Percentiles rank a stretch among this genome's conserved stretches.
Conservation (phyloP, 2,888 invertebrate species). For the Acrobasis consociella region DNA sequence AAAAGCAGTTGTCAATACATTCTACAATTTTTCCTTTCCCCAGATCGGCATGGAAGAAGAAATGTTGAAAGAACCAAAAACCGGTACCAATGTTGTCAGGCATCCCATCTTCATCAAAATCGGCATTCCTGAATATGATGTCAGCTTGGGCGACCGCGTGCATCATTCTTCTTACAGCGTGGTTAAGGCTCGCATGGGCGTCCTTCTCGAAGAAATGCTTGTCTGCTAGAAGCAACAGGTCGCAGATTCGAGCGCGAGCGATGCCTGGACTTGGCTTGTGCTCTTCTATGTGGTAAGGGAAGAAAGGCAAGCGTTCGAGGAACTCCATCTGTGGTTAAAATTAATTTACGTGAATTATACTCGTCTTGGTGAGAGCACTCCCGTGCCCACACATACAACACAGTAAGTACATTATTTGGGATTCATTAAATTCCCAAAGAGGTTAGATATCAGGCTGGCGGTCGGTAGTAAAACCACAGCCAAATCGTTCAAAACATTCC, state of each 20-base stretch:
- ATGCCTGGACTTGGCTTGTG: slow-evolving; percentile 46
- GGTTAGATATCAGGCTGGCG: too few relatives aligned
- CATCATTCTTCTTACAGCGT: slow-evolving; percentile 70
- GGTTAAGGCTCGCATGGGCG: slow-evolving; percentile 68
- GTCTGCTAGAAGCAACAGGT: slow-evolving; percentile 75
- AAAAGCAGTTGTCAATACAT: too few relatives aligned
- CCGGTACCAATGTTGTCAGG: slow-evolving; percentile 78
- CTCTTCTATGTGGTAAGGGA: slow-evolving; percentile 58
- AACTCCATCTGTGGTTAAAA: slow-evolving; percentile 30
- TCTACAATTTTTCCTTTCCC: too few relatives aligned
- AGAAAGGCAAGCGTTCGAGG: slow-evolving; percentile 42
- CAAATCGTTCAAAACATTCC: too few relatives aligned
- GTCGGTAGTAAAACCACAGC: too few relatives aligned
- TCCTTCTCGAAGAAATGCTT: slow-evolving; percentile 71
- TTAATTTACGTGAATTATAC: not conserved
- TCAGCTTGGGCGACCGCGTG: slow-evolving; percentile 79
- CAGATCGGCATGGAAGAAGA: too few relatives aligned
- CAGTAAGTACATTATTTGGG: too few relatives aligned
- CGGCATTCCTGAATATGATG: slow-evolving; percentile 78
- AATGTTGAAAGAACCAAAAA: not conserved
- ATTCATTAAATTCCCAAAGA: too few relatives aligned
- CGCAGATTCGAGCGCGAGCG: slow-evolving; percentile 67
- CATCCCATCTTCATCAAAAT: slow-evolving; percentile 77
- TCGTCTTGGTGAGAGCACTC: not conserved
- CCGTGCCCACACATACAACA: too few relatives aligned